Evolutionary conservation across 1,140 invertebrate species (phyloP), one percentile per base, ranked within the genome.

Genomic region (Macrobrachium nipponense): DNA sequence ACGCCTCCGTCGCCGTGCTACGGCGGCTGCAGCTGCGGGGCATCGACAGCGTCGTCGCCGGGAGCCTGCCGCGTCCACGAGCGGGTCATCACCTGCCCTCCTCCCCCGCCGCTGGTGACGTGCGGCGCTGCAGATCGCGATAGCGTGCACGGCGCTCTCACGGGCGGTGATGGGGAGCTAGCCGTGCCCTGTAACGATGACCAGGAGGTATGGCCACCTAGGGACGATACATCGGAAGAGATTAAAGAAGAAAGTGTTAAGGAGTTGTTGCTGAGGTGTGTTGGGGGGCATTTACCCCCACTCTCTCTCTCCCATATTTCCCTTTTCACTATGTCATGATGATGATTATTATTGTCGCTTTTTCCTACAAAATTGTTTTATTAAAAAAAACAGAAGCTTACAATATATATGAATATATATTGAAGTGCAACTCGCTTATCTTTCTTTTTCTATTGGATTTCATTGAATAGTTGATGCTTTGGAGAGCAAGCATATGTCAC

Each of bases 261-360:
- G 93, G 95, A 95, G 94, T 94, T 96, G 93, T 94, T 96, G 92
- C 94, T 96, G 94, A 96, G 95, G 95, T 96, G 95, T 92, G 93
- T 93, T 68, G 70, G 70, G 36, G 85, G 72, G 70, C 78, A 78
- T 17, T 59, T 43, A 61, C 60, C 72, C 68, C 77, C 77, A 14
- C 72, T 86, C 64, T 70, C 80, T 82, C 36, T 80, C 72, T 75
- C 27, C 87, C 60, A n/a, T 58, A 15, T 20, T 73, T 17, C 20
- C 44, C 68, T 82, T 44, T 23, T 68, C 23, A 44, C 80, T 58
- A n/a, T 36, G 36, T 51, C 17, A 23, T 20, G 51, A 23, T 17
- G 51, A 14, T 15, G 17, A 36, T 36, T 36, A 36, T 36, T 36
- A 36, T 36, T 36, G 27, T 36, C 27, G 27, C 27, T 36, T 36